These are phyloP conservation scores for Psophia crepitans DNA, from an alignment of 2,113 vertebrate genomes.

Conservation along the genomic window DNA sequence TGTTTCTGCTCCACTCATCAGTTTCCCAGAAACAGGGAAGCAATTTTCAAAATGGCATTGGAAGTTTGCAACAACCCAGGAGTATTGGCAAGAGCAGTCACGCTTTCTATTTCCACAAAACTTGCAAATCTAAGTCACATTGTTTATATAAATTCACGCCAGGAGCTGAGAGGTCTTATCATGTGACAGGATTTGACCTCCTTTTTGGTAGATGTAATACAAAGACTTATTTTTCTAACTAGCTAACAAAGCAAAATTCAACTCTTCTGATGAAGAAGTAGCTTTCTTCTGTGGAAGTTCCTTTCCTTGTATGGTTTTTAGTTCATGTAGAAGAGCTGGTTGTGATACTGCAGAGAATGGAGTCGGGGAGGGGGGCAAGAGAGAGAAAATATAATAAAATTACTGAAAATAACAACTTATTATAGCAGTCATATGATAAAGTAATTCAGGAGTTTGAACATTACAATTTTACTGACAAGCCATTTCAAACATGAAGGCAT, in stretches of 20 bases:
- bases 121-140: background rate
- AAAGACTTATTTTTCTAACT: background rate
- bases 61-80: background rate
- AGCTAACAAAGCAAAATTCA: background rate
- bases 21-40: background rate
- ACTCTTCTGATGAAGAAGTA: too few species aligned
- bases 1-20: background rate
- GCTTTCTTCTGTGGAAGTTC: background rate
- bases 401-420: background rate
- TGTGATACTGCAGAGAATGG: background rate
- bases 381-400: background rate
- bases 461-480: background rate
- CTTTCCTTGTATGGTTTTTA: background rate
- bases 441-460: background rate
- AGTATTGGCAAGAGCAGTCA: background rate
- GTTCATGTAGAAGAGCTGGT: background rate
- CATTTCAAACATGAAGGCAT: background rate
- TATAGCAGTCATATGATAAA: background rate
- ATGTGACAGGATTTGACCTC: background rate
- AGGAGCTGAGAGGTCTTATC: background rate
- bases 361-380: accelerated
- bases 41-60: background rate
- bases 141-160: background rate
- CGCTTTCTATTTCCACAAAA: background rate
- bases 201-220: background rate